Evolutionary conservation across 2,888 invertebrate genomes (phyloP).

Genomic region (Alloplasta piceator): DNA sequence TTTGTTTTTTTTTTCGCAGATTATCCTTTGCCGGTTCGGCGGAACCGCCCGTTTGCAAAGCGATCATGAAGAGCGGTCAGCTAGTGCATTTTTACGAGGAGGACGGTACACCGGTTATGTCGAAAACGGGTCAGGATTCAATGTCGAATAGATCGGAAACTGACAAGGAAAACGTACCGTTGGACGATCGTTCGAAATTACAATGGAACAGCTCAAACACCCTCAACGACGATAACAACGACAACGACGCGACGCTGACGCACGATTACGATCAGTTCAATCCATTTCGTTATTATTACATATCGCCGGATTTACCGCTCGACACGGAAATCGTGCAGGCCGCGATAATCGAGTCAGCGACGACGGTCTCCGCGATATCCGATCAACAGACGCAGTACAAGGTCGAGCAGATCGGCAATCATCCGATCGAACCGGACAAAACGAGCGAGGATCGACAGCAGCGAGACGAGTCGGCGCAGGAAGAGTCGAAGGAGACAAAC

Average conservation of each 20-base stretch:
- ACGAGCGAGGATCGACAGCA: constrained; percentile 10
- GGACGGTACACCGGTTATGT: constrained; percentile 4
- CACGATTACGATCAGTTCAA: constrained; percentile 84
- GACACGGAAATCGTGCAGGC: constrained; percentile 83
- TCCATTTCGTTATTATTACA: constrained; percentile 85
- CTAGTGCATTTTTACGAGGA: constrained; percentile 57
- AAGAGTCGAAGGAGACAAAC: no score
- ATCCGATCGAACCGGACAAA: constrained; percentile 5
- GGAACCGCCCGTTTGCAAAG: constrained; percentile 58
- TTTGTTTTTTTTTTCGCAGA: constrained; percentile 30
- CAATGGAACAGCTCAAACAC: constrained; percentile 42
- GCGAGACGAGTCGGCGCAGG: no score
- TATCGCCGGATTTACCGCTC: constrained; percentile 84
- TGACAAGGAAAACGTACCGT: constrained; percentile 56
- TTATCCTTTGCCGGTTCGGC: constrained; percentile 63
- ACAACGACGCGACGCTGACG: constrained; percentile 52
- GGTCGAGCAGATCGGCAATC: constrained; percentile 35
- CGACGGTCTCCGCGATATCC: constrained; percentile 21
- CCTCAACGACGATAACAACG: constrained; percentile 39
- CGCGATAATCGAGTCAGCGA: constrained; percentile 62
- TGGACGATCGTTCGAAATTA: constrained; percentile 49
- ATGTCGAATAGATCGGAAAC: constrained; percentile 28
- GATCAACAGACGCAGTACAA: constrained; percentile 45
- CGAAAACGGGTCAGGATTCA: constrained; percentile 34
- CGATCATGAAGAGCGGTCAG: constrained; percentile 47